These are phyloP conservation scores for Leptatherina wallacei DNA, from an alignment of 2,797 vertebrate species.

Conservation along the genomic window DNA sequence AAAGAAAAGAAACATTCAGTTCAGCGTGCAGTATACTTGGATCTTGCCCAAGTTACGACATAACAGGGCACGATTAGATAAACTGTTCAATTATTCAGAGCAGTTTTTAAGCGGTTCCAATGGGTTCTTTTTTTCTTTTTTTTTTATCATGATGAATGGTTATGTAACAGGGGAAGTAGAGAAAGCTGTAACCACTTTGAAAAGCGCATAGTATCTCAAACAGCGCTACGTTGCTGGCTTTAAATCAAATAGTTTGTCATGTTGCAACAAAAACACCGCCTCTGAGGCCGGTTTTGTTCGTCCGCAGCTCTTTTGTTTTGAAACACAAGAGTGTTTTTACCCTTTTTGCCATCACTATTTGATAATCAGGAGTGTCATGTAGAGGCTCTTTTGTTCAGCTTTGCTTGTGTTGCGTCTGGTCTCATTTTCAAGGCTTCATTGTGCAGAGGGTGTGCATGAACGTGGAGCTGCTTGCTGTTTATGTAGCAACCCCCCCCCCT, in stretches of 20 bases:
- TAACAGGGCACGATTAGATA: constrained; percentile 16
- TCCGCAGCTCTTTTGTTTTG: constrained; percentile 21
- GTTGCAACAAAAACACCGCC: constrained; percentile 5
- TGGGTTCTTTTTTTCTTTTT: constrained; percentile 20
- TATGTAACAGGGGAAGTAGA: constrained; percentile 54
- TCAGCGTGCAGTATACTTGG: constrained; percentile 6
- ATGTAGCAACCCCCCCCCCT: neutral
- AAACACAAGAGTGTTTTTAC: neutral
- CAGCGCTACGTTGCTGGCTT: constrained; percentile 10
- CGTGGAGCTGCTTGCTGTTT: constrained; percentile 4
- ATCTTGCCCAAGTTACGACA: constrained; percentile 19
- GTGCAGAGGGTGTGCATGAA: neutral
- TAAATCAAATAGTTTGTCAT: constrained; percentile 1
- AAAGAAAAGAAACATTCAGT: neutral
- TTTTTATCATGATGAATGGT: constrained; percentile 24
- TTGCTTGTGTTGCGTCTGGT: constrained; percentile 14
- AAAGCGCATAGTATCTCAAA: constrained; percentile 12
- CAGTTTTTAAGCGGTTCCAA: constrained; percentile 34
- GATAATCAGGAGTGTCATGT: constrained; percentile 1
- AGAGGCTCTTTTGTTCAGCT: constrained; percentile 30
- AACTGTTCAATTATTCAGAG: constrained; percentile 33
- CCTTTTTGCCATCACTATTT: neutral
- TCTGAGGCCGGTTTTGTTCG: neutral
- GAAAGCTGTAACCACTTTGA: constrained; percentile 16
- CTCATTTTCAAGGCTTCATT: constrained; percentile 8